phyloP scores from a whole-genome alignment of 2,888 invertebrate genomes.

The Glaucopsyche alexis region DNA sequence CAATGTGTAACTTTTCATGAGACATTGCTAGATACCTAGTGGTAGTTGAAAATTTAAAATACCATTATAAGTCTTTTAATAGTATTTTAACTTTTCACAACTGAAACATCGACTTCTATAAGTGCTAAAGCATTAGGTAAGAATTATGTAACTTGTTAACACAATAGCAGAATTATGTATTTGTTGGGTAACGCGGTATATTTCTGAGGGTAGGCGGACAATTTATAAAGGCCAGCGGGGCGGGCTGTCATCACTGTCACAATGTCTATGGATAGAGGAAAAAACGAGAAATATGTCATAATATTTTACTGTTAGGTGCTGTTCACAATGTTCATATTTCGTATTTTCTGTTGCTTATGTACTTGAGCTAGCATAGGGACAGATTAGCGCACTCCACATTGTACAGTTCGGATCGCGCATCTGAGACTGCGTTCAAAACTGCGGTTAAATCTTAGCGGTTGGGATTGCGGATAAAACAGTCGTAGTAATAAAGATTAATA shows the following conservation, averaged over 20 bases:
- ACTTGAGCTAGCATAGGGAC: too few species aligned
- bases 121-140: slow-evolving; percentile 5
- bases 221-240: slow-evolving; percentile 70
- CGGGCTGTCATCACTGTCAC: slow-evolving; percentile 72
- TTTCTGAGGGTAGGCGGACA: slow-evolving; percentile 61
- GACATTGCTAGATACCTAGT: too few species aligned
- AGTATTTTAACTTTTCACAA: background rate
- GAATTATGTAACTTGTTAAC: slow-evolving; percentile 53
- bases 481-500: too few species aligned
- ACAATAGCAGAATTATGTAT: slow-evolving; percentile 67
- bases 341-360: background rate
- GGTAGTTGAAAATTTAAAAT: too few species aligned
- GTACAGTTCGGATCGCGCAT: too few species aligned
- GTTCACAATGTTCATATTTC: slow-evolving; percentile 33
- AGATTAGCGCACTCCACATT: too few species aligned
- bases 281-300: slow-evolving; percentile 66
- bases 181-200: background rate
- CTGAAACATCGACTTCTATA: background rate
- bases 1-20: too few species aligned
- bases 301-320: slow-evolving; percentile 58
- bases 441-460: too few species aligned
- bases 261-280: slow-evolving; percentile 64
- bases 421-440: too few species aligned
- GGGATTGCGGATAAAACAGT: too few species aligned
- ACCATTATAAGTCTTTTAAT: too few species aligned